Base-by-base conservation (phyloP, 2,888 invertebrate genomes). In the Cepaea hortensis region DNA sequence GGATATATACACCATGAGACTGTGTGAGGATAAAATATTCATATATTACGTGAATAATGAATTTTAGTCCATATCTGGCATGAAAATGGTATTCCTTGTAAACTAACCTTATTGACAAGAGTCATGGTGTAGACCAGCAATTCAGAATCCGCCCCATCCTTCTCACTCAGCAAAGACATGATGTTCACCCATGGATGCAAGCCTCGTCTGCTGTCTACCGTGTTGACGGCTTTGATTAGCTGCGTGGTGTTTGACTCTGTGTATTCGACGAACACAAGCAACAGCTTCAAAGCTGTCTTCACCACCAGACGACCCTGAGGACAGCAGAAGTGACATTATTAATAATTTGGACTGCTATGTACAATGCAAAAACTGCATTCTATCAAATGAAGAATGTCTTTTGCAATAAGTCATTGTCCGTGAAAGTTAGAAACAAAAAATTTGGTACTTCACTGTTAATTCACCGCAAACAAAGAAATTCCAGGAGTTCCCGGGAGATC, bases 261-360 rank as follows among this genome's bases (percentile, higher is more conserved):
- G 95, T 99, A 99, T 95, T 99, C 99, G 81, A 99, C 98, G 95
- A 99, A 99, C 76, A 99, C 99, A 90, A 99, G 96, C 85, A 99
- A 96, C 80, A 99, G 96, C 95, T 99, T 99, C 88, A 99, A 96
- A 3, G 99, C 98, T 13, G 99, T 99, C 96, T 99, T 99, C 87
- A 99, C 98, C 72, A 99, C 98, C 92, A 99, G 96, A 55, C 99
- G 97, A 95, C 97, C 99, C 96, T 96, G 92, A 87, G 94, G 92
- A 0, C 61, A 62, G 18, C 1, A 79, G 61, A 79, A 3, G n/a
- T 18, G 23, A 61, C 11, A 55, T 55, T 55, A 55, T 55, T 55
- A 55, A 11, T 55, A 55, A 9, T 55, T 55, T 55, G 55, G 6
- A 55, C 55, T 6, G 55, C 35, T 35, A 35, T 35, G 35, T 35